These are phyloP conservation scores for Psammodynastes pulverulentus DNA, from an alignment of 2,113 vertebrate species.

Conservation along the genomic window DNA sequence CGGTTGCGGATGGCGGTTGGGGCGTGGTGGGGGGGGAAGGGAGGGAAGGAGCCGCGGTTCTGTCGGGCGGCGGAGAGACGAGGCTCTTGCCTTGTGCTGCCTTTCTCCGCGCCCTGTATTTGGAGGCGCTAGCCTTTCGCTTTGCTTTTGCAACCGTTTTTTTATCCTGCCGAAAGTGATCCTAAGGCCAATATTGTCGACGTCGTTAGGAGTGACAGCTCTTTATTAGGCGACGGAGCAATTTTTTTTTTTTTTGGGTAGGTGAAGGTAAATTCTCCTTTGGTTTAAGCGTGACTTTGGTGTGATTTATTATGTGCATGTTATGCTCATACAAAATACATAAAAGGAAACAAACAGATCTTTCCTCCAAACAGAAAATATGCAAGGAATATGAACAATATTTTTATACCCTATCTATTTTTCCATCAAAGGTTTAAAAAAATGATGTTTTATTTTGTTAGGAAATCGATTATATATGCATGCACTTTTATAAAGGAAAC, in stretches of 20 bases:
- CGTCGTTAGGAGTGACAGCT: not conserved
- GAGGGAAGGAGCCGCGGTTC: not conserved
- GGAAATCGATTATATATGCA: not conserved
- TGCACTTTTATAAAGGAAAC: not conserved
- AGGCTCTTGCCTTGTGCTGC: not conserved
- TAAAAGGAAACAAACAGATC: not conserved
- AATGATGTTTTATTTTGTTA: not conserved
- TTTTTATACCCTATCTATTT: not conserved
- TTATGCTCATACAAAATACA: not conserved
- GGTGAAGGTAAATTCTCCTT: not conserved
- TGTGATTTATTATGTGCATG: not conserved
- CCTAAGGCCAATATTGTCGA: not conserved
- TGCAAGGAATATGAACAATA: not conserved
- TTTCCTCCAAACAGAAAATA: not conserved
- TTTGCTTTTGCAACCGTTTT: not conserved
- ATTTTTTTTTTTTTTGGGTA: not conserved
- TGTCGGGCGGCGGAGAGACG: not conserved
- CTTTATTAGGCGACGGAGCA: not conserved
- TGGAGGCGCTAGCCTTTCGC: not conserved
- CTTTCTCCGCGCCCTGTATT: not conserved
- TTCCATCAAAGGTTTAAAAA: not conserved
- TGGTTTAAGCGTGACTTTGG: not conserved
- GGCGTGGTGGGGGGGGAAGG: accelerated
- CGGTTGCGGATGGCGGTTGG: not conserved
- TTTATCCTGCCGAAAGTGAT: not conserved